Base-by-base conservation (phyloP, 2,797 vertebrate species). In the Ceyx erithaca region DNA sequence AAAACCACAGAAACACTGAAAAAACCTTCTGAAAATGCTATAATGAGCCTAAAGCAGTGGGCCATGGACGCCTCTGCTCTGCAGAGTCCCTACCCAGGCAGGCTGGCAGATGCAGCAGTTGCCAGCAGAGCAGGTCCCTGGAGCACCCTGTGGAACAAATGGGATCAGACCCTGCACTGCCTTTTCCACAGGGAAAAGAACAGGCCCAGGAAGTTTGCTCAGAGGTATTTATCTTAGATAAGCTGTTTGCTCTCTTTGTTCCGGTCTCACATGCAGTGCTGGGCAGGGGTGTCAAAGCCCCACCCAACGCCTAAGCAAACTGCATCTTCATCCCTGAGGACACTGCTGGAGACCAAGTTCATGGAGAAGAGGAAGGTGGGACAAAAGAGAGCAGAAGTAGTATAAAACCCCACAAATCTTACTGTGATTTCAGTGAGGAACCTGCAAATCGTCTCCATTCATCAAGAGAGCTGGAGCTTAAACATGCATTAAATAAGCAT, bases 201-300 rank as follows among this genome's bases (percentile, higher is more conserved):
- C 37, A 66, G 51, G 75, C 86, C 88, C 94, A 90, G 96, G 94
- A 96, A 96, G 96, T 96, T 94, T 94, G 86, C 90, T 81, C 49
- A 43, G 85, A 43, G 61, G 66, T 97, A 76, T 96, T 95, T 96
- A 85, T 54, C 23, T 71, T 92, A 96, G 96, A 96, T 96, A 96
- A 95, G 90, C 79, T 41, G 66, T 45, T 78, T 85, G 92, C 75
- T 94, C 43, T 23, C 93, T 89, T 85, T 89, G 93, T 85, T 92
- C 91, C 23, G 37, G 61, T 59, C 80, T 40, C 14, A 1, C 40
- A 89, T 6, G 41, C 33, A 23, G 54, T 7, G 33, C 67, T 66
- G 80, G 67, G 80, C 59, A 79, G 52, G 78, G n/a, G 41, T 6
- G 35, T 45, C 14, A 57, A 51, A 82, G 64, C 41, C 45, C 63